Evolutionary conservation across 2,888 invertebrate genomes (phyloP).

Genomic region (Cryptops parisi): DNA sequence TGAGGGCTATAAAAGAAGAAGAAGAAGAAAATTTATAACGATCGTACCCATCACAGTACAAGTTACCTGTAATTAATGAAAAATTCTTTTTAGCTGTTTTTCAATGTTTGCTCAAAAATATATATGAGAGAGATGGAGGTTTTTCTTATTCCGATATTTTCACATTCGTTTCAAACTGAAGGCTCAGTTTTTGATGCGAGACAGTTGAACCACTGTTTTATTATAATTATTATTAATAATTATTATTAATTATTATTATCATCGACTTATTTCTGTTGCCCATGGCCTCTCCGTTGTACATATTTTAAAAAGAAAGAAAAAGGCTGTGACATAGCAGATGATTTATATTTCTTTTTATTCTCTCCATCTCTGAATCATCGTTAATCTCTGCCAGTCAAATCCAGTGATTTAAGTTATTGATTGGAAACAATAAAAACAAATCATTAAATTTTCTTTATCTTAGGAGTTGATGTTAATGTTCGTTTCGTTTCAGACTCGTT

Average conservation of each 20-base stretch:
- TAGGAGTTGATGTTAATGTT: no score
- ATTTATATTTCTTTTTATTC: constrained; percentile 1
- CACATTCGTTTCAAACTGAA: constrained; percentile 10
- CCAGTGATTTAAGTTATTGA: constrained; percentile 15
- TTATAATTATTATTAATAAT: no score
- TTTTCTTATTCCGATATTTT: constrained; percentile 14
- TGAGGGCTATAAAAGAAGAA: no score
- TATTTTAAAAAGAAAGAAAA: constrained; percentile 9
- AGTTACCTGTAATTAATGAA: constrained; percentile 12
- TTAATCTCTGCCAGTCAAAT: neutral
- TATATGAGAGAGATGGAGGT: constrained; percentile 1
- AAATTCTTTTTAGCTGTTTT: constrained; percentile 11
- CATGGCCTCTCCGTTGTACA: constrained; percentile 14
- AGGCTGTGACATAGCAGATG: constrained; percentile 2
- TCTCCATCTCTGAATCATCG: neutral
- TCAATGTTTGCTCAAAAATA: constrained; percentile 17
- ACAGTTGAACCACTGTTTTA: constrained; percentile 11
- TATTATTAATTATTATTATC: no score
- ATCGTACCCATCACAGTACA: constrained; percentile 5
- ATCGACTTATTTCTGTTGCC: no score
- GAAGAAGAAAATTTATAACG: constrained; percentile 4
- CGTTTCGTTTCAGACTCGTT: no score
- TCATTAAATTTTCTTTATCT: neutral
- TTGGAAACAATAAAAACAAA: constrained; percentile 13
- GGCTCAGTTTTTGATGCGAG: constrained; percentile 16